Percentiles rank a stretch among this genome's conserved stretches.
Evolutionary conservation across 2,113 vertebrate species (phyloP).

Genomic region (Cercocebus atys): DNA sequence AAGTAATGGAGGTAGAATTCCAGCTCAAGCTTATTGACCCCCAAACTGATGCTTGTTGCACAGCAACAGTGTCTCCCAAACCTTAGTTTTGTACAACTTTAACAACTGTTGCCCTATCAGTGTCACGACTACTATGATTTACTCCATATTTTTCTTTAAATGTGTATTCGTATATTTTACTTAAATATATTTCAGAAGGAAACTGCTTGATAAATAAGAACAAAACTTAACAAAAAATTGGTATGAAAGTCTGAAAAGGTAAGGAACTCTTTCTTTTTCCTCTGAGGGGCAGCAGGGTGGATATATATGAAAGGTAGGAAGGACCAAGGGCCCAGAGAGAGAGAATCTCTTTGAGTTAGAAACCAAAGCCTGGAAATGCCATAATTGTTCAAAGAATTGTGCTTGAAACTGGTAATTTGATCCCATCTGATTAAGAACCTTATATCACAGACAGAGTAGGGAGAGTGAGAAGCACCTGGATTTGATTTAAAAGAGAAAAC

Average conservation of each 20-base stretch:
- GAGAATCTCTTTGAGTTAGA: background rate
- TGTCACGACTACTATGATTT: background rate
- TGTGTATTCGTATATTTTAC: background rate
- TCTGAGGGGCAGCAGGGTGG: too few relatives aligned
- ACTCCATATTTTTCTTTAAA: background rate
- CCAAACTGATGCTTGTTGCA: background rate
- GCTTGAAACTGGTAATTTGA: background rate
- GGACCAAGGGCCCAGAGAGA: background rate
- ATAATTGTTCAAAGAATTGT: background rate
- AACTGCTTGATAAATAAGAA: background rate
- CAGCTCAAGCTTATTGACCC: background rate
- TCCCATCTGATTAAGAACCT: background rate
- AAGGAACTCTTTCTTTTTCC: background rate
- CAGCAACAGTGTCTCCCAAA: background rate
- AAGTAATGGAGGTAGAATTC: background rate
- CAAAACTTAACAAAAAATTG: background rate
- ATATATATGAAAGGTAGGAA: background rate
- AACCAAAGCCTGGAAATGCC: background rate
- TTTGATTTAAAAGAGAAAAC: background rate
- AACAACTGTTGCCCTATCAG: background rate
- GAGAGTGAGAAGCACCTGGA: background rate
- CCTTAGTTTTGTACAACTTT: background rate
- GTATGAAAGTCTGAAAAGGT: background rate
- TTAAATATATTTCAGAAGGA: conserved; percentile 2
- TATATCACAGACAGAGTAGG: background rate